Base-by-base conservation (phyloP, 2,113 vertebrate species). In the Sula dactylatra region DNA sequence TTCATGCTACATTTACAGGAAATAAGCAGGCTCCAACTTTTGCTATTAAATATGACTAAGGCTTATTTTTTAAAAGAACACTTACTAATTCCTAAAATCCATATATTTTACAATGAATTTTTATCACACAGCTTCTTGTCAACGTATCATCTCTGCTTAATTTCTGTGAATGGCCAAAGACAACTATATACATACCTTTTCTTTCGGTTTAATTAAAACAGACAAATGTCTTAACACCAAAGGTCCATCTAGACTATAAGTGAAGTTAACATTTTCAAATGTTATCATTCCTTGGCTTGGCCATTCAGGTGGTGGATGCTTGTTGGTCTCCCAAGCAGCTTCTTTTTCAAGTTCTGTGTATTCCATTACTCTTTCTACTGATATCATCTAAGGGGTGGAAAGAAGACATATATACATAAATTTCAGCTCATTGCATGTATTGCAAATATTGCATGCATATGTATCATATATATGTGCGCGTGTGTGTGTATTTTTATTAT, bases 301-400 rank as follows among this genome's bases (percentile, higher is more conserved):
- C 99, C 99, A 99, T 21, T 98, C 97, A 0, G 90, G 97, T 2
- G 99, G 98, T 8, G 99, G 99, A 18, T 84, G 98, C 65, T 98
- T 99, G 82, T 93, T 92, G 12, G 98, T 99, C 82, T 99, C 99
- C 99, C 99, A 99, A 8, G 99, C 97, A 8, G 99, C 99, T 97
- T 99, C 99, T 76, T 98, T 99, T 93, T 99, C 99, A 76, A 99
- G 98, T 66, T 99, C 98, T 27, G 99, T 99, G 83, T 99, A 99
- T 61, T 99, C 99, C 56, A 99, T 97, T 80, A 99, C 99, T 95
- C 99, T 97, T 97, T 99, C 99, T 64, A 99, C 99, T 7, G 99
- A 99, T 50, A 99, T 99, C 99, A 99, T 99, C 99, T 99, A 90
- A 74, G 15, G 16, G 25, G 18, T 94, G 11, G 18, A 94, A 91